Evolutionary conservation across 2,888 invertebrate genomes (phyloP), one percentile per base, ranked within the genome.

Genomic region (Ichneumon xanthorius): DNA sequence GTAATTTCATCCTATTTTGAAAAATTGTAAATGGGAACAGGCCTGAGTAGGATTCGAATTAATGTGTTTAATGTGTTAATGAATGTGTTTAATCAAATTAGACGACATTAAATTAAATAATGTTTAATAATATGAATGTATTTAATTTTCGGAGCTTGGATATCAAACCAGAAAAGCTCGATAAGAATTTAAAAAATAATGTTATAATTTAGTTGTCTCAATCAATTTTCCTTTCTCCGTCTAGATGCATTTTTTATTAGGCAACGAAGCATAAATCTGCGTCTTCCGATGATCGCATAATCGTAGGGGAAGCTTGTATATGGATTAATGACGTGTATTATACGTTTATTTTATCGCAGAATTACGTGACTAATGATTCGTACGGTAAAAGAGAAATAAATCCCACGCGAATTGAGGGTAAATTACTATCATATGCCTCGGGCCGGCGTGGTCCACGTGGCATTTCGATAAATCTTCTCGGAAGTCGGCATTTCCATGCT

Each of bases 381-480:
- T 33, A 67, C 80, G 80, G 61, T 82, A 82, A 85, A 84, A 68
- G 63, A 80, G 84, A 85, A 86, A 84, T 86, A 84, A 80, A 85
- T 84, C 82, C 82, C 77, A 80, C 77, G 86, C 82, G 84, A 87
- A 86, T 84, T 83, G 80, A 75, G 80, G 82, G 71, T 86, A 86
- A 88, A 88, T 85, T 85, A 84, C 77, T 75, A 58, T 82, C 70
- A 68, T 87, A 79, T 80, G 58, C 70, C 63, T 53, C 63, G 63
- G 76, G 73, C 50, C 55, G 61, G 80, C 68, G 30, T 61, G 50
- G 79, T 84, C 80, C 88, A 89, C 88, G 89, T 88, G 89, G 83
- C 88, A 58, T 82, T 67, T 79, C 86, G 87, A 89, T 89, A 89
- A 89, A 88, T 89, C 89, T 88, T 86, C 84, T 80, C 84, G 85